A percentile compares a stretch with the other conserved stretches of the same genome.
Conservation (phyloP, 2,113 vertebrate species). For the Sigmodon hispidus region DNA sequence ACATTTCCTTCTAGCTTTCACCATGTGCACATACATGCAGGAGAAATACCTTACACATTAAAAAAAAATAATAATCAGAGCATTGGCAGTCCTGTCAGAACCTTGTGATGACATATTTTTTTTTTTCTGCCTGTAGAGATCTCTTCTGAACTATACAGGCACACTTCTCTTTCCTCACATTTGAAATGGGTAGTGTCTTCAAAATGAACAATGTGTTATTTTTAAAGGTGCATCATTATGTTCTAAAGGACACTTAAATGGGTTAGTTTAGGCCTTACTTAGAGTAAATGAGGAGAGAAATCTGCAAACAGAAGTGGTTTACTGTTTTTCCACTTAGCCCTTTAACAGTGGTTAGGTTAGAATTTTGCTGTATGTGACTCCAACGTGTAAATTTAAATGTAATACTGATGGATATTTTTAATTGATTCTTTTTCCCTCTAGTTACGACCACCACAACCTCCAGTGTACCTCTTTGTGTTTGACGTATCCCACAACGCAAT, state of each 20-base stretch:
- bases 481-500: conserved; percentile 97
- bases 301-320: background rate
- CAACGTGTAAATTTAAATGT: conserved; percentile 23
- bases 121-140: background rate
- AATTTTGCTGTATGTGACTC: background rate
- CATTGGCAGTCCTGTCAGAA: background rate
- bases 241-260: background rate
- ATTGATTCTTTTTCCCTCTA: conserved; percentile 78
- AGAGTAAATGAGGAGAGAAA: background rate
- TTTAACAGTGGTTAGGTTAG: conserved; percentile 4
- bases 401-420: conserved; percentile 40
- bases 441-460: conserved; percentile 97
- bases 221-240: background rate
- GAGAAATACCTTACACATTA: background rate
- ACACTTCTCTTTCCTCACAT: background rate
- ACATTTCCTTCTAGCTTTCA: background rate
- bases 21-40: background rate
- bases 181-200: background rate
- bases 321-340: background rate
- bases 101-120: background rate
- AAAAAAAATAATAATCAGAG: background rate
- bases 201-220: background rate
- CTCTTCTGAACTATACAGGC: background rate
- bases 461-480: conserved; percentile 96
- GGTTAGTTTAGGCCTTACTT: background rate